Base-by-base conservation (phyloP, 2,888 invertebrate species). In the Pycnomerus fuliginosus region DNA sequence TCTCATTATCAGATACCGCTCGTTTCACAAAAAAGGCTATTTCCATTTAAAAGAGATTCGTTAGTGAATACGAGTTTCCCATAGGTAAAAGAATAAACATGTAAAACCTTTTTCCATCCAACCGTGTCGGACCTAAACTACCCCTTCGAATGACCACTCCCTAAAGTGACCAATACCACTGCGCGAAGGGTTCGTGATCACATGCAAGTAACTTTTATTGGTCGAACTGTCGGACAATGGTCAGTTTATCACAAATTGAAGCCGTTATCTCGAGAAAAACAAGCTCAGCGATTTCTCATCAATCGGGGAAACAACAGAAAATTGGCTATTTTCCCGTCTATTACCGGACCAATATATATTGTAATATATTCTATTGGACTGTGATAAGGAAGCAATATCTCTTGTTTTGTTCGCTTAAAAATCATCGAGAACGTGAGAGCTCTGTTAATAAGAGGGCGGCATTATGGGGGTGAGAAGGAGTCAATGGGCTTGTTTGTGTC, bases 71-170 rank as follows among this genome's bases (percentile, higher is more conserved):
- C 2, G 11, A 15, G 11, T 16, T 32, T 39, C 39, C 16, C 30
- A 42, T 42, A 41, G 49, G 45, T 45, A 36, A 40, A 13, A 31
- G 30, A 17, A 36, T 33, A 33, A 33, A 30, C 4, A 41, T 31
- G 39, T 39, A 44, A 50, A n/a, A 40, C 44, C 48, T 53, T 55
- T 53, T 55, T 55, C 55, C 45, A 40, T 65, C 69, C 65, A 66
- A 65, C 60, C 62, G 53, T 56, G 55, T 58, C 58, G 64, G 58
- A 61, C 50, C 41, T 39, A 37, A 40, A 39, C 61, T 55, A 64
- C 67, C 68, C 65, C 61, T 60, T 50, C 42, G 32, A 53, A 59
- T 71, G 70, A 70, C 71, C 71, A 70, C 68, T 60, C 69, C 68
- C 67, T 50, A 41, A 35, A 60, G 53, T 70, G 69, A 69, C 71